Percentiles rank a stretch among this genome's conserved stretches.
Conservation (phyloP, 2,888 invertebrate genomes). For the Morinoia aosen region DNA sequence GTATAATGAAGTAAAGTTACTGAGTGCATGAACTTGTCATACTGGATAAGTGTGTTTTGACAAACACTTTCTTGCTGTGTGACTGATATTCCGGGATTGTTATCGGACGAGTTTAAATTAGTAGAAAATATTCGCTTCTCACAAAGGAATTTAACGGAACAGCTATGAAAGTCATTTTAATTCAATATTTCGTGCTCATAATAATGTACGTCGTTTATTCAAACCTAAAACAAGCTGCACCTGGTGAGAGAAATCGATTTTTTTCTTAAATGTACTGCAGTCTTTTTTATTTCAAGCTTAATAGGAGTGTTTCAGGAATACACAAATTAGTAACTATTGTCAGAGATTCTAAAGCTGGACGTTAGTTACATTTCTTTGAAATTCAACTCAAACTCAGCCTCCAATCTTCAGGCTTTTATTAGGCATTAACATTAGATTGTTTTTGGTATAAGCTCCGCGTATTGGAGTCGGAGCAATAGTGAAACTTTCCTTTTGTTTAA, state of each 20-base stretch:
- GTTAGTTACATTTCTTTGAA: not conserved
- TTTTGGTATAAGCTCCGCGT: not conserved
- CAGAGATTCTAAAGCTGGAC: not conserved
- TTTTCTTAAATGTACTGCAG: not conserved
- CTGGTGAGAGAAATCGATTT: not conserved
- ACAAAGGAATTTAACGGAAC: not conserved
- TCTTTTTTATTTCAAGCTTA: too few species aligned
- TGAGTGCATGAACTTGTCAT: not conserved
- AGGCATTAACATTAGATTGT: not conserved
- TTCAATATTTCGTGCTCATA: too few species aligned
- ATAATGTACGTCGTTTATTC: not conserved
- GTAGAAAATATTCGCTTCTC: not conserved
- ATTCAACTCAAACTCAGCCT: not conserved
- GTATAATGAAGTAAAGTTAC: not conserved
- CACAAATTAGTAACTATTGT: not conserved
- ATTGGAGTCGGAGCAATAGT: not conserved
- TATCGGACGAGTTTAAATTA: not conserved
- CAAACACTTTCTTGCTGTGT: not conserved
- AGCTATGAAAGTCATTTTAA: too few species aligned
- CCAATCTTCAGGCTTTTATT: not conserved
- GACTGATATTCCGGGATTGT: not conserved
- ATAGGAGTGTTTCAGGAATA: not conserved
- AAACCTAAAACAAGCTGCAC: not conserved
- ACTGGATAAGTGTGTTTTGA: not conserved
- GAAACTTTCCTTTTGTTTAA: not conserved